Conservation (phyloP, 2,888 invertebrate species). For the Caenorhabditis uteleia region DNA sequence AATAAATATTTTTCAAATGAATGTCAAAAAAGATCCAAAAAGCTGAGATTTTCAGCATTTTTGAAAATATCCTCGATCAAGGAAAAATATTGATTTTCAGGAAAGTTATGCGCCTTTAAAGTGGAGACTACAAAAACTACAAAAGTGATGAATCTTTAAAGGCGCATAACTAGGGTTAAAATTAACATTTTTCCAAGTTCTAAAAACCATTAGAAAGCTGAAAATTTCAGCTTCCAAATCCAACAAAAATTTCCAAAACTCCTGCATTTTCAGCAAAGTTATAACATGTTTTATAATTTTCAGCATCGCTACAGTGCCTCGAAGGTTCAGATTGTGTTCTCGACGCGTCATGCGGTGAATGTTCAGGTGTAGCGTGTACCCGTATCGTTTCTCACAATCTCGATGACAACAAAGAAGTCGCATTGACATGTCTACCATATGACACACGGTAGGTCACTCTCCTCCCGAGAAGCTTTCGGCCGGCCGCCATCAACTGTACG, state of each 20-base stretch:
- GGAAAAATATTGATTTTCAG: no score
- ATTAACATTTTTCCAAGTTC: no score
- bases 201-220: no score
- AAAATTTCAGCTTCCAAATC: no score
- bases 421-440: slow-evolving; percentile 48
- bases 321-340: slow-evolving; percentile 53
- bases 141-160: slow-evolving; percentile 1
- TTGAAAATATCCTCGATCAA: no score
- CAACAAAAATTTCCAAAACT: neutral
- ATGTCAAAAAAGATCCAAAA: no score
- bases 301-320: slow-evolving; percentile 45
- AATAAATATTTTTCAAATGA: no score
- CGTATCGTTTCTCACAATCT: slow-evolving; percentile 42
- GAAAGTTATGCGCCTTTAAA: no score
- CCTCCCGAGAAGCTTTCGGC: no score
- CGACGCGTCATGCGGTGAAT: slow-evolving; percentile 45
- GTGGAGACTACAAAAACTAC: neutral
- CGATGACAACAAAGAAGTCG: slow-evolving; percentile 47
- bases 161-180: no score
- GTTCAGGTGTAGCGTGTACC: slow-evolving; percentile 48
- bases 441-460: slow-evolving; percentile 39
- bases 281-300: slow-evolving; percentile 7
- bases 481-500: no score
- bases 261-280: neutral
- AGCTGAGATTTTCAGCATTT: no score